These are phyloP conservation scores for Metallyticus violacea DNA, from an alignment of 2,888 invertebrate genomes.

Conservation along the genomic window DNA sequence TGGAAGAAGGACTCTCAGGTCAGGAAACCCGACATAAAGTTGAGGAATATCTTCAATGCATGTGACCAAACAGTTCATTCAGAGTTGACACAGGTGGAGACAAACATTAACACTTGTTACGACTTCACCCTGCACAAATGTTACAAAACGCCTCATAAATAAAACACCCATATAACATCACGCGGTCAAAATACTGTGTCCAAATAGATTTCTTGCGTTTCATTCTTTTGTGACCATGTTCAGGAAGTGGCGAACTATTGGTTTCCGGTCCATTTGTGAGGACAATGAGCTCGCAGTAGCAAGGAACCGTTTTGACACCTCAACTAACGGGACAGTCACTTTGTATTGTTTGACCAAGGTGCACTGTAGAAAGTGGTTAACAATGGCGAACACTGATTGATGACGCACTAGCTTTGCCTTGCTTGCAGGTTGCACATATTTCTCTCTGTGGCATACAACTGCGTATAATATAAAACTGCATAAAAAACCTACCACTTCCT, in stretches of 20 bases:
- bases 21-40: no score
- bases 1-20: no score
- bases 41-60: no score
- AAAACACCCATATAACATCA: constrained; percentile 17
- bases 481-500: background rate
- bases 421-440: background rate
- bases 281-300: no score
- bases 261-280: background rate
- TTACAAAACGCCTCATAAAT: constrained; percentile 7
- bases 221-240: background rate
- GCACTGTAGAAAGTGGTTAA: no score
- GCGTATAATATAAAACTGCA: background rate
- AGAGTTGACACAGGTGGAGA: background rate
- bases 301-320: no score
- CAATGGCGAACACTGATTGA: background rate
- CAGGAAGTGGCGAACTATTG: constrained; percentile 6
- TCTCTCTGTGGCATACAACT: background rate
- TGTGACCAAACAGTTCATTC: background rate
- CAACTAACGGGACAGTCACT: no score
- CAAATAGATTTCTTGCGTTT: background rate
- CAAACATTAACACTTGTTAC: background rate
- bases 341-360: background rate
- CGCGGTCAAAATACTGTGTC: constrained; percentile 17
- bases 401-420: background rate
- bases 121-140: no score